Evolutionary conservation across 1,140 invertebrate genomes (phyloP).

Genomic region (Drosophila funebris): DNA sequence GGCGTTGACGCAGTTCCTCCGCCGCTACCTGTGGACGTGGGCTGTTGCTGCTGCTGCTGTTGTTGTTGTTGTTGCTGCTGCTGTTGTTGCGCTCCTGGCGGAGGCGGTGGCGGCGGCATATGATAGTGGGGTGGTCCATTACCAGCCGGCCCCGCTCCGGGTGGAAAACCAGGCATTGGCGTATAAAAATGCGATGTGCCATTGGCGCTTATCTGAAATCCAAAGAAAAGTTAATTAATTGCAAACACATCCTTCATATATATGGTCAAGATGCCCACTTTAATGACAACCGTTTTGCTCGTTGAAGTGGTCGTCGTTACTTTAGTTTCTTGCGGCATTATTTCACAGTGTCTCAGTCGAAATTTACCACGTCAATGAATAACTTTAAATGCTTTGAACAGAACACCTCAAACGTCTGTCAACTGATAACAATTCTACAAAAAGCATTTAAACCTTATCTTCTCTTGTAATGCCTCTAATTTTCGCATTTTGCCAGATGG

Average conservation of each 20-base stretch:
- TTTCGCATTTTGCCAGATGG: neutral
- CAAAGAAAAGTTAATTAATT: neutral
- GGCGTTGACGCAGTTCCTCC: slow-evolving; percentile 61
- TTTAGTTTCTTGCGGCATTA: slow-evolving; percentile 16
- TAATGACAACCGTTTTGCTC: slow-evolving; percentile 28
- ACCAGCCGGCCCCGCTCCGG: slow-evolving; percentile 84
- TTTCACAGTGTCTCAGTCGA: neutral
- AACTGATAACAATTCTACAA: slow-evolving; percentile 1
- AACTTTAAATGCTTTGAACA: slow-evolving; percentile 43
- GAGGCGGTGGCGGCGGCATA: slow-evolving; percentile 74
- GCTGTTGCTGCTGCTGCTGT: slow-evolving; percentile 49
- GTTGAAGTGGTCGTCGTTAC: slow-evolving; percentile 13
- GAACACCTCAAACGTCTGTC: neutral
- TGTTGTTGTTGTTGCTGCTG: slow-evolving; percentile 64
- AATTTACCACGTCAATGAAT: slow-evolving; percentile 53
- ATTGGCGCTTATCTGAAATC: slow-evolving; percentile 83
- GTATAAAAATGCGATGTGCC: slow-evolving; percentile 85
- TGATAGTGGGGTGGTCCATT: slow-evolving; percentile 87
- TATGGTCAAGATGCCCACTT: slow-evolving; percentile 22
- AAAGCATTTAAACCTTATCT: slow-evolving; percentile 5
- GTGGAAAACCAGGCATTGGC: slow-evolving; percentile 85
- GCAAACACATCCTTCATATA: neutral
- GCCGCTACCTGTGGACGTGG: slow-evolving; percentile 31
- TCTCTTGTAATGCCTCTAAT: neutral
- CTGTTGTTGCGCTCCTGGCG: slow-evolving; percentile 55